Percentiles rank a stretch among this genome's conserved stretches.
phyloP scores from a whole-genome alignment of 1,140 invertebrate species.

The Conus ventricosus region DNA sequence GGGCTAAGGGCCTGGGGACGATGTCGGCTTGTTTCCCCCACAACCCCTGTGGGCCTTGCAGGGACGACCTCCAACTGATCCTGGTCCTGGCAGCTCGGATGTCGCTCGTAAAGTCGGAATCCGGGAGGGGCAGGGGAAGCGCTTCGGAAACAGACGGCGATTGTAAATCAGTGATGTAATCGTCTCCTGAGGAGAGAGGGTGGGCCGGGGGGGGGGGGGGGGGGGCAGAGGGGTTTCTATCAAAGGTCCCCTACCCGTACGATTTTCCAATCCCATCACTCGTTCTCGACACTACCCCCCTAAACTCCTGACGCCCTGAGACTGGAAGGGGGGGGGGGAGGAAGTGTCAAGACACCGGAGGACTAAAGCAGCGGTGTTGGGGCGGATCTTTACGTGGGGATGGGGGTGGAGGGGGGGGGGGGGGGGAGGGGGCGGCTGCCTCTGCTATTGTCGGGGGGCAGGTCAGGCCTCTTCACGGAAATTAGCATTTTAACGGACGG shows the following conservation, averaged over 20 bases:
- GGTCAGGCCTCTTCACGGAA: neutral
- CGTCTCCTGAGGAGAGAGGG: neutral
- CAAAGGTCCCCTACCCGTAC: neutral
- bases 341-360: neutral
- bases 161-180: conserved; percentile 3
- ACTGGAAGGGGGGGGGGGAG: neutral
- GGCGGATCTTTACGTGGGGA: neutral
- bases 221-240: neutral
- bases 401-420: neutral
- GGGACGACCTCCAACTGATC: neutral
- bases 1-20: too few species aligned
- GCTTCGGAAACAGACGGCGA: neutral
- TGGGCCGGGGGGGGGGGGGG: neutral
- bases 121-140: neutral
- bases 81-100: neutral
- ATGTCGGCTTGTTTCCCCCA: neutral
- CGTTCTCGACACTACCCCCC: neutral
- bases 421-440: neutral
- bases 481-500: neutral
- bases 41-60: neutral
- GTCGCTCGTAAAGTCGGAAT: neutral
- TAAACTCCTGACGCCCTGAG: neutral
- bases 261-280: neutral
- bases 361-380: neutral
- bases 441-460: neutral